Evolutionary conservation across 2,797 vertebrate genomes (phyloP).

Genomic region (Chelmon rostratus): DNA sequence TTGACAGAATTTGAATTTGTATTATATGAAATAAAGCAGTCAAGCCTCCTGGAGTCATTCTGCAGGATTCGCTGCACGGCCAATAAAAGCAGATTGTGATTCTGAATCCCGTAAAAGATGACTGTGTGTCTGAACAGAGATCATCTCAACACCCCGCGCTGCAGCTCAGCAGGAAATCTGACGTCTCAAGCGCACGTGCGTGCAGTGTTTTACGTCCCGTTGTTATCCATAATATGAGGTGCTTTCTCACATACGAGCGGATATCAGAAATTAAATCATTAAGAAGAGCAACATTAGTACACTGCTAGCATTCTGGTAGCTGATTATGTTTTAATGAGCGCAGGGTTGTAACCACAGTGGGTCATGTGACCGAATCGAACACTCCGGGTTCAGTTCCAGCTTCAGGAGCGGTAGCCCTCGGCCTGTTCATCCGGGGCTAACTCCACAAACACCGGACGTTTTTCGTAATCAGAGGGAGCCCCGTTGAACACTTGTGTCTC

Average conservation of each 20-base stretch:
- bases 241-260: background rate
- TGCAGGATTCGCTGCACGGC: no score
- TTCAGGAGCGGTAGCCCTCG: constrained; percentile 34
- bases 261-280: no score
- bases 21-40: background rate
- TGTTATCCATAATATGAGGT: no score
- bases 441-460: accelerated
- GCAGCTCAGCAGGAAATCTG: no score
- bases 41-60: background rate
- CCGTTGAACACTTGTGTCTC: accelerated
- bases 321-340: background rate
- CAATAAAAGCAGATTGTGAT: no score
- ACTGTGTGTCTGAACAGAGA: no score
- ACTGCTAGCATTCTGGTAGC: background rate
- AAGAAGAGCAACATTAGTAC: background rate
- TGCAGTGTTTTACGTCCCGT: no score
- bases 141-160: no score
- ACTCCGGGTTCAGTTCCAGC: background rate
- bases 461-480: constrained; percentile 38
- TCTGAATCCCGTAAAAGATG: no score
- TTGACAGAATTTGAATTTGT: no score
- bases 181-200: no score
- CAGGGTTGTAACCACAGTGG: background rate
- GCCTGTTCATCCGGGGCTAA: constrained; percentile 36
- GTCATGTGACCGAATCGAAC: background rate